Conservation (phyloP, 2,113 vertebrate genomes). For the Python bivittatus region DNA sequence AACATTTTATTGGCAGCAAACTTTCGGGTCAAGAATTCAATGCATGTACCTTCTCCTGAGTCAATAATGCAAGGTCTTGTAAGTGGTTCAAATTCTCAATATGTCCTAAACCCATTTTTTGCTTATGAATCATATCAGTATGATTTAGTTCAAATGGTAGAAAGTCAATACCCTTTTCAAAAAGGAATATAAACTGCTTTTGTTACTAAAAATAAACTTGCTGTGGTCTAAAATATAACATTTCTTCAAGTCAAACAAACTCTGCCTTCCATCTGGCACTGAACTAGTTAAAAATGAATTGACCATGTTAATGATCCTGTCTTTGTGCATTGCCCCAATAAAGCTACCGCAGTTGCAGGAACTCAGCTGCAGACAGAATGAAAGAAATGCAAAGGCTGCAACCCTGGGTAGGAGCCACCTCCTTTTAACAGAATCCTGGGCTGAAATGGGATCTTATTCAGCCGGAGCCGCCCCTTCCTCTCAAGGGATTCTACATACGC, state of each 20-base stretch:
- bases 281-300: not conserved
- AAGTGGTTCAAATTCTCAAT: not conserved
- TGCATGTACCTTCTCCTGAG: not conserved
- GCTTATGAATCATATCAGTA: not conserved
- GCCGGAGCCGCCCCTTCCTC: too few species aligned
- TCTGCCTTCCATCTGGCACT: not conserved
- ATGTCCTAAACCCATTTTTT: not conserved
- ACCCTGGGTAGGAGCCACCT: too few species aligned
- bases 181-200: not conserved
- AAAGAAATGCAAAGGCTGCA: not conserved
- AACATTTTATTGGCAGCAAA: conserved; percentile 16
- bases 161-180: not conserved
- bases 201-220: not conserved
- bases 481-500: not conserved
- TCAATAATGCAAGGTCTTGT: not conserved
- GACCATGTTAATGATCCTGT: not conserved
- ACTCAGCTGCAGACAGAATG: not conserved
- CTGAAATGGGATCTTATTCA: not conserved
- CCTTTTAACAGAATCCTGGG: not conserved
- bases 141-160: conserved; percentile 3
- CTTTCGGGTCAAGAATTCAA: not conserved
- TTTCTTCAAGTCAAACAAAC: not conserved
- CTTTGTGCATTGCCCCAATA: not conserved
- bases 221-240: not conserved
- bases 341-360: not conserved